A percentile compares a stretch with the other conserved stretches of the same genome.
Evolutionary conservation across 2,113 vertebrate genomes (phyloP).

Genomic region (Macroglossus sobrinus): DNA sequence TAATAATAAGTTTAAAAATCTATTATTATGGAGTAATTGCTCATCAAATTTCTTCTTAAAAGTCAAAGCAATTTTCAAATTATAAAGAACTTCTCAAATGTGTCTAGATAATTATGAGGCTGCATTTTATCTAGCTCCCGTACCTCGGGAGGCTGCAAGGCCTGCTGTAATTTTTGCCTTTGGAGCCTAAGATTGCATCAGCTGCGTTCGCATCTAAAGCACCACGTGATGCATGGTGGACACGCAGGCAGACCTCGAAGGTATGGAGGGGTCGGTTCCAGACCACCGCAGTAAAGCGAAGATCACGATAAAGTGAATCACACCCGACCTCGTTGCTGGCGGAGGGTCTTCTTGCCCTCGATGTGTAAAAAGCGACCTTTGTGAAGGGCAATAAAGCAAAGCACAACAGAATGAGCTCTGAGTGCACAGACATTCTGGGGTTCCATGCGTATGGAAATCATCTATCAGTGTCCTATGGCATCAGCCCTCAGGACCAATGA

Average conservation of each 20-base stretch:
- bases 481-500: neutral
- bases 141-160: slow-evolving; percentile 42
- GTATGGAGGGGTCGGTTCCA: fast-evolving
- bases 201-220: neutral
- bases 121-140: slow-evolving; percentile 47
- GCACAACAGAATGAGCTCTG: no score
- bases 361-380: neutral
- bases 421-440: neutral
- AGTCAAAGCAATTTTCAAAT: slow-evolving; percentile 79
- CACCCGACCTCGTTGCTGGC: neutral
- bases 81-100: slow-evolving; percentile 75
- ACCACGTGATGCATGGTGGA: neutral
- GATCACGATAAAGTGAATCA: fast-evolving
- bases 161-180: neutral
- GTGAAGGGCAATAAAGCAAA: neutral
- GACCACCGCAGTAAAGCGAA: fast-evolving
- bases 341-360: neutral
- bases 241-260: neutral
- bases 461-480: neutral
- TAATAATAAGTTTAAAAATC: slow-evolving; percentile 74
- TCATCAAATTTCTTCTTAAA: slow-evolving; percentile 77
- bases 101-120: slow-evolving; percentile 77
- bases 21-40: slow-evolving; percentile 77
- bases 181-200: neutral
- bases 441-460: neutral